Evolutionary conservation across 2,888 invertebrate species (phyloP).

Genomic region (Polymixis flavicincta): DNA sequence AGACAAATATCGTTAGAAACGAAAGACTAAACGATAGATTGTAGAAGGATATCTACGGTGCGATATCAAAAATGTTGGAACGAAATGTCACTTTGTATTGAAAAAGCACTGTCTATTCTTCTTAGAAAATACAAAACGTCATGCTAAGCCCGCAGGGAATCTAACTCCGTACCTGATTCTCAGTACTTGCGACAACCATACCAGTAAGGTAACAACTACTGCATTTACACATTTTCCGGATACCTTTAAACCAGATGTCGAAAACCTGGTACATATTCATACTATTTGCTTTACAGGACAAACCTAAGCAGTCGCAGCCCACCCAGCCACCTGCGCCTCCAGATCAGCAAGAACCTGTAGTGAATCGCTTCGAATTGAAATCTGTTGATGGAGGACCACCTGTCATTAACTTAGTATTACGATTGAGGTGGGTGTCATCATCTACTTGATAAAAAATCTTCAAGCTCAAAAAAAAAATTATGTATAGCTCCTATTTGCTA

Average conservation of each 20-base stretch:
- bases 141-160: too few relatives aligned
- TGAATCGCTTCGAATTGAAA: not conserved
- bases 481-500: too few relatives aligned
- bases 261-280: not conserved
- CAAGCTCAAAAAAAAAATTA: too few relatives aligned
- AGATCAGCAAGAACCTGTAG: not conserved
- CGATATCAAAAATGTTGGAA: too few relatives aligned
- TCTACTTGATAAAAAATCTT: not conserved
- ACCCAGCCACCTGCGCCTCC: not conserved
- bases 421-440: conserved; percentile 92
- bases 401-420: conserved; percentile 94
- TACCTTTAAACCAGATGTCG: too few relatives aligned
- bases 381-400: conserved; percentile 65
- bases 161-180: not conserved
- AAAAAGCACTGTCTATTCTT: too few relatives aligned
- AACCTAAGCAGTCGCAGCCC: conserved; percentile 9
- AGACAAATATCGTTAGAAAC: too few relatives aligned
- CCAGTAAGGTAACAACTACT: not conserved
- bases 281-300: conserved; percentile 39
- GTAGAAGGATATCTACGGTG: too few relatives aligned
- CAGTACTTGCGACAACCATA: not conserved
- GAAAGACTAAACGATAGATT: too few relatives aligned
- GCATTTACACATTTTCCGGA: not conserved
- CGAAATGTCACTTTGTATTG: too few relatives aligned
- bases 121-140: too few relatives aligned